Conservation (phyloP, 2,113 vertebrate species). For the Ameiurus melas region DNA sequence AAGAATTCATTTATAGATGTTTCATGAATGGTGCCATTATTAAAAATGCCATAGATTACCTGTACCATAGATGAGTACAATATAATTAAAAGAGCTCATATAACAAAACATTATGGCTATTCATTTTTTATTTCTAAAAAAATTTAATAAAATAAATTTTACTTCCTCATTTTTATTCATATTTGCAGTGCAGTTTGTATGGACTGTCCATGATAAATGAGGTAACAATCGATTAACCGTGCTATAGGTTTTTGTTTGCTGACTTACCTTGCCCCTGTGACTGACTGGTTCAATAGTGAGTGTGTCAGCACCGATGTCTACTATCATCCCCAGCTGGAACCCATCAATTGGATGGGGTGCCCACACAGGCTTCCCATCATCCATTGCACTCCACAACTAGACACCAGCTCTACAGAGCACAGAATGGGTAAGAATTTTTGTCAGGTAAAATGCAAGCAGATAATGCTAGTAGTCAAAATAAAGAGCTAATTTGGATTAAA, state of each 20-base stretch:
- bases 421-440: neutral
- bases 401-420: slow-evolving; percentile 48
- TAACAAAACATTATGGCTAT: neutral
- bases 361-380: slow-evolving; percentile 98
- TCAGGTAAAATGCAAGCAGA: neutral
- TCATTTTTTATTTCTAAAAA: neutral
- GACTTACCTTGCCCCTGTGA: slow-evolving; percentile 89
- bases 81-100: neutral
- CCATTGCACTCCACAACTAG: slow-evolving; percentile 78
- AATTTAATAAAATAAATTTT: neutral
- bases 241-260: neutral
- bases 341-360: slow-evolving; percentile 94
- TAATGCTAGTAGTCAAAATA: neutral
- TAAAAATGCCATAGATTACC: neutral
- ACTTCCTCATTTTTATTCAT: neutral
- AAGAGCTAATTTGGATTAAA: neutral
- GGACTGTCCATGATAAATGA: neutral
- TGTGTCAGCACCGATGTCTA: slow-evolving; percentile 91
- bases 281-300: slow-evolving; percentile 91
- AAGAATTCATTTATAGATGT: neutral
- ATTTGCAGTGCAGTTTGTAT: neutral
- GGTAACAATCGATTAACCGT: neutral
- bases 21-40: neutral
- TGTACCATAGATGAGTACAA: neutral
- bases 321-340: slow-evolving; percentile 95